phyloP scores from a whole-genome alignment of 2,113 vertebrate species.

The Muscicapa adusta region DNA sequence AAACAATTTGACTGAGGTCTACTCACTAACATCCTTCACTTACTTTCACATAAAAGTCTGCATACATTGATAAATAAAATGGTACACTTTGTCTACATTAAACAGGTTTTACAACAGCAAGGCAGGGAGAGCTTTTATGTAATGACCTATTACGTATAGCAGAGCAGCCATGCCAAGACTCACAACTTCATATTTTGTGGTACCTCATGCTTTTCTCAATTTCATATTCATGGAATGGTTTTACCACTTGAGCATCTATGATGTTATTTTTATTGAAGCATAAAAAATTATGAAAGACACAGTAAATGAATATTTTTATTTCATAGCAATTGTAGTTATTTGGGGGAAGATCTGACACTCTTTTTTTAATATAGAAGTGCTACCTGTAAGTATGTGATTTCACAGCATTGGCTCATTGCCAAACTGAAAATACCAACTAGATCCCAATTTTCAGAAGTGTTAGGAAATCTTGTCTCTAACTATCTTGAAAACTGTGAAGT shows the following conservation, averaged over 20 bases:
- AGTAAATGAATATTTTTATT: not conserved
- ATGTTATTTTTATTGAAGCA: not conserved
- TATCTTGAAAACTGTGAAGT: not conserved
- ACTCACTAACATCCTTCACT: not conserved
- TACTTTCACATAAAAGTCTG: not conserved
- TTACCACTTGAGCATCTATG: not conserved
- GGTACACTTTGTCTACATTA: not conserved
- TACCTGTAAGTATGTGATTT: not conserved
- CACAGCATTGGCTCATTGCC: not conserved
- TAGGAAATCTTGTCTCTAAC: not conserved
- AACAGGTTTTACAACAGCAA: not conserved
- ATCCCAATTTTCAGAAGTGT: not conserved
- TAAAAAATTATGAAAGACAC: not conserved
- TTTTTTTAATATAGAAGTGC: not conserved
- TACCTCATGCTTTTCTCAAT: not conserved
- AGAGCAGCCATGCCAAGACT: not conserved
- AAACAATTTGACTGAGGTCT: conserved; percentile 3
- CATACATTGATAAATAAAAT: not conserved
- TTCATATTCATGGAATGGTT: not conserved
- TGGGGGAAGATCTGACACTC: not conserved
- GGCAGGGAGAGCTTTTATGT: not conserved
- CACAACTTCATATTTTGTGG: not conserved
- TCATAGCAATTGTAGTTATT: not conserved
- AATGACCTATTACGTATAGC: fast-evolving
- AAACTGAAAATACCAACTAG: not conserved